Percentiles rank a stretch among this genome's conserved stretches.
Conservation (phyloP, 2,888 invertebrate species). For the Oscheius sp. region DNA sequence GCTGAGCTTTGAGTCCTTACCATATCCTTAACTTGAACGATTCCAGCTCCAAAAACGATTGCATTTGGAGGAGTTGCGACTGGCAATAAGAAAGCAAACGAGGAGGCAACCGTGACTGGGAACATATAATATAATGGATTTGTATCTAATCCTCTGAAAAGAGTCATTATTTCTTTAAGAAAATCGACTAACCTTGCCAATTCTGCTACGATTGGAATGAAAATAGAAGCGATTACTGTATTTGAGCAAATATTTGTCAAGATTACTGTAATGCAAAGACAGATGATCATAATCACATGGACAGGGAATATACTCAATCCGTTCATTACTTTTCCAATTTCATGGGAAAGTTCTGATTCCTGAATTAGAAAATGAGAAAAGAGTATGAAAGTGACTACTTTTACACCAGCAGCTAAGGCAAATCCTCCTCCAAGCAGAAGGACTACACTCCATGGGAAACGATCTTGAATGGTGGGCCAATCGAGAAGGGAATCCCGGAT, state of each 20-base stretch:
- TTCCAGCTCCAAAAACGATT: conserved; percentile 54
- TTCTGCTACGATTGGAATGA: conserved; percentile 79
- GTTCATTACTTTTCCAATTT: conserved; percentile 80
- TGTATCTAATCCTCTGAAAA: conserved; percentile 42
- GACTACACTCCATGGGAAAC: conserved; percentile 66
- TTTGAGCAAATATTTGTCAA: conserved; percentile 90
- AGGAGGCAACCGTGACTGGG: conserved; percentile 70
- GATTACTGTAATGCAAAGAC: conserved; percentile 82
- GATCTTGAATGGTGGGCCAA: conserved; percentile 58
- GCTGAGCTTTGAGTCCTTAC: conserved; percentile 30
- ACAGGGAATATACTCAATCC: conserved; percentile 78
- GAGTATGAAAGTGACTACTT: conserved; percentile 34
- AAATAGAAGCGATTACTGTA: conserved; percentile 84
- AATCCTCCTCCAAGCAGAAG: conserved; percentile 67
- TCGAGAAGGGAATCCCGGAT: conserved; percentile 44
- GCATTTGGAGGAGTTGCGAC: conserved; percentile 97
- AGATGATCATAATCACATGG: conserved; percentile 79
- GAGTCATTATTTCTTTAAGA: neutral
- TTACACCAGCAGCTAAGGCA: conserved; percentile 64
- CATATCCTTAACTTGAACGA: conserved; percentile 56
- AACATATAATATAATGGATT: conserved; percentile 71
- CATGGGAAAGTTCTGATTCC: conserved; percentile 80
- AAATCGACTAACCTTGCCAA: conserved; percentile 46
- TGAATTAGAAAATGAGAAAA: conserved; percentile 25
- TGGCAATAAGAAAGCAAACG: conserved; percentile 73